Base-by-base conservation (phyloP, 2,113 vertebrate species). In the Hydrochoerus hydrochaeris region DNA sequence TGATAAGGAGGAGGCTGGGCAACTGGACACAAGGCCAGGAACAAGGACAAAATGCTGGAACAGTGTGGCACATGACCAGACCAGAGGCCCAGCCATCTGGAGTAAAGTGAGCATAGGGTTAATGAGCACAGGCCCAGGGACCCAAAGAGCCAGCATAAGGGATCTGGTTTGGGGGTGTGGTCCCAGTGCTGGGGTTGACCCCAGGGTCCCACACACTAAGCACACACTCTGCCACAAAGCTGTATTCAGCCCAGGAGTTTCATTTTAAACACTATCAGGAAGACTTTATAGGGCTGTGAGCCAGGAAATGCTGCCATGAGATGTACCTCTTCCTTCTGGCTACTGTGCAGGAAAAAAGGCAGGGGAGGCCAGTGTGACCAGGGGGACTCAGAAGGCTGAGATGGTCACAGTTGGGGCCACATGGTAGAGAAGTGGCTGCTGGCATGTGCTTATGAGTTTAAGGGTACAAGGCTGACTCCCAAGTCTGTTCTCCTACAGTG, bases 31-130 rank as follows among this genome's bases (percentile, higher is more conserved):
- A 71, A 58, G 67, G 58, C 22, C 28, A 73, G 62, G 69, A 38
- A 81, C 71, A 67, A 28, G 69, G 67, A 24, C 8, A 1, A 16
- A 46, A 62, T 41, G 8, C 22, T 3, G 1, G 52, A 38, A 63
- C 19, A n/a, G 57, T 0, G 0, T 12, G 38, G 38, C 7, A 0
- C 7, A 20, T 63, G 63, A 2, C 28, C 16, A 80, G 54, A 28
- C 57, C 19, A 0, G 46, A 54, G 28, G 62, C 49, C 83, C 13
- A 0, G 60, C 20, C 54, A 35, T 17, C 32, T 11, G 78, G 19
- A 35, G 20, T 1, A n/a, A 46, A 62, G 65, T 3, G 32, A n/a
- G 17, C 16, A n/a, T 2, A 17, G 44, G 67, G 28, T 35, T 73
- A 28, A 54, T 57, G n/a, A 65, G 65, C 44, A 30, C 22, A 57